Percentiles rank a stretch among this genome's conserved stretches.
These are phyloP conservation scores for Chrysolina haemoptera DNA, from an alignment of 2,888 invertebrate species.

Conservation along the genomic window DNA sequence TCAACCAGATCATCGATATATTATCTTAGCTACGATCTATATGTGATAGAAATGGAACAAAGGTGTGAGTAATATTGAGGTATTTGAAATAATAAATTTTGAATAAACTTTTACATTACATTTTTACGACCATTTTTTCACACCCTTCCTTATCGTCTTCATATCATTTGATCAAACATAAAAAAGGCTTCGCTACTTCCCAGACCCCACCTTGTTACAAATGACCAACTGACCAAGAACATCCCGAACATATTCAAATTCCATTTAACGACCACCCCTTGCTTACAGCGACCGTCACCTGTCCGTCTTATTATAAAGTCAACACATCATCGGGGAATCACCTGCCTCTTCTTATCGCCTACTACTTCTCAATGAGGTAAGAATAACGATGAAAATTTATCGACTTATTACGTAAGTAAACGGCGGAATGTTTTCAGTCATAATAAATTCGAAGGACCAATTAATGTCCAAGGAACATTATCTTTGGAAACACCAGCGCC, in stretches of 20 bases:
- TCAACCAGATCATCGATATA: too few species aligned
- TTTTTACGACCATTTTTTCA: too few species aligned
- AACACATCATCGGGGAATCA: background rate
- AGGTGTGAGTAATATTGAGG: too few species aligned
- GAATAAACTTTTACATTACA: too few species aligned
- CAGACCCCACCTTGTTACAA: background rate
- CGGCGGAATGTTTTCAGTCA: slow-evolving; percentile 20
- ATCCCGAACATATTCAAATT: slow-evolving; percentile 6
- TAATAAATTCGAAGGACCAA: slow-evolving; percentile 17
- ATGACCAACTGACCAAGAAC: background rate
- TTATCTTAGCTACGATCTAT: too few species aligned
- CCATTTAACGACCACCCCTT: slow-evolving; percentile 3
- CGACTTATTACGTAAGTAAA: slow-evolving; percentile 40
- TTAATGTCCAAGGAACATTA: background rate
- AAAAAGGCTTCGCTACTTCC: background rate
- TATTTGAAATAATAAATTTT: too few species aligned
- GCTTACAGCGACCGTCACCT: background rate
- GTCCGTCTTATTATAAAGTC: slow-evolving; percentile 12
- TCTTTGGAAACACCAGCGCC: background rate
- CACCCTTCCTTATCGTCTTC: too few species aligned
- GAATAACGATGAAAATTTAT: slow-evolving; percentile 44
- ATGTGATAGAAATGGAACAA: too few species aligned
- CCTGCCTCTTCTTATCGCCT: slow-evolving; percentile 35
- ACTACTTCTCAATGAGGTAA: slow-evolving; percentile 40
- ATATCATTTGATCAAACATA: too few species aligned